These are phyloP conservation scores for Troides aeacus DNA, from an alignment of 2,888 invertebrate genomes.

Conservation along the genomic window DNA sequence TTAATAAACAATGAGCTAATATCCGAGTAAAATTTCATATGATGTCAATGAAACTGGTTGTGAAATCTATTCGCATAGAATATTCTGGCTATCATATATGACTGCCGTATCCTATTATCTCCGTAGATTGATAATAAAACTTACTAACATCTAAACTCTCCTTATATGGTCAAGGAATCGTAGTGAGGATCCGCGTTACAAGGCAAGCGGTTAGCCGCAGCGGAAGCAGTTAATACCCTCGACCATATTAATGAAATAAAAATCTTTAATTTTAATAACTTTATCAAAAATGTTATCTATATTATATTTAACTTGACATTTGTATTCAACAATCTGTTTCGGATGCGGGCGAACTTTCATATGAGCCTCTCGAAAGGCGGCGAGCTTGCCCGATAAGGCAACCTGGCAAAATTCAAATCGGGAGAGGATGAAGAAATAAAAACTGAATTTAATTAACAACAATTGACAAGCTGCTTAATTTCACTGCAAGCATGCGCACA, in stretches of 20 bases:
- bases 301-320: neutral
- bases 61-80: too few species aligned
- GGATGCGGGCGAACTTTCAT: slow-evolving; percentile 25
- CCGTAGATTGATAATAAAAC: too few species aligned
- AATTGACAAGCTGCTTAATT: slow-evolving; percentile 2
- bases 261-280: neutral
- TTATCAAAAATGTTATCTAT: neutral
- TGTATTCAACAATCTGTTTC: slow-evolving; percentile 7
- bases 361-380: slow-evolving; percentile 22
- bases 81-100: too few species aligned
- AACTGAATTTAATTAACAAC: slow-evolving; percentile 19
- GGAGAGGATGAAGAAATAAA: slow-evolving; percentile 17
- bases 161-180: too few species aligned
- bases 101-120: too few species aligned
- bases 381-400: slow-evolving; percentile 24
- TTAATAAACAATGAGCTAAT: too few species aligned
- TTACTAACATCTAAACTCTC: too few species aligned
- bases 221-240: too few species aligned
- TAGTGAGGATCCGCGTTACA: too few species aligned
- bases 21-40: too few species aligned
- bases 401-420: slow-evolving; percentile 27
- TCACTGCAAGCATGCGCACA: neutral
- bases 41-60: too few species aligned
- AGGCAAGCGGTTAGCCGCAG: too few species aligned
- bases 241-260: neutral